A percentile compares a stretch with the other conserved stretches of the same genome.
phyloP scores from a whole-genome alignment of 2,797 vertebrate species.

The Todus mexicanus region DNA sequence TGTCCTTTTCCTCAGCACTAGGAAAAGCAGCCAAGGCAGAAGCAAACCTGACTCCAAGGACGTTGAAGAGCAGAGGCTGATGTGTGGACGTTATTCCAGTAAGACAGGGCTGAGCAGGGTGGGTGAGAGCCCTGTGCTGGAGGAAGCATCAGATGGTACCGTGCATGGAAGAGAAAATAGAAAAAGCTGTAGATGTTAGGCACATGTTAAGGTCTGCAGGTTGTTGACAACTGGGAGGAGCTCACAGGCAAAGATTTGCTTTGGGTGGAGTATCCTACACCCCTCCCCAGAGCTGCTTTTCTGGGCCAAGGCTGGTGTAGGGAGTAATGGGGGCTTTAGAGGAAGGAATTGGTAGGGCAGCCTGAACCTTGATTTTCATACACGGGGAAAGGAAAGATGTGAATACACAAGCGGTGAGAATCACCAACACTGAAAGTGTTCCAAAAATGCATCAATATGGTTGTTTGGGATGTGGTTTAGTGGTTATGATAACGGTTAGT shows the following conservation, averaged over 20 bases:
- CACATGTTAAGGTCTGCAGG: accelerated
- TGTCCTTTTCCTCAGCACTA: neutral
- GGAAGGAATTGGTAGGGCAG: neutral
- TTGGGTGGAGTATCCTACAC: neutral
- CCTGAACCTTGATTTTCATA: neutral
- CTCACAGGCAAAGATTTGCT: neutral
- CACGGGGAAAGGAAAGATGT: neutral
- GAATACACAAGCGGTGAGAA: neutral
- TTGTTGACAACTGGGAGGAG: neutral
- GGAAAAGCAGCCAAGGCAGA: neutral
- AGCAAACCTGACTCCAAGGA: neutral
- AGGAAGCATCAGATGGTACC: accelerated
- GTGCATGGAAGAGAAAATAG: neutral
- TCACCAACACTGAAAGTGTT: too few species aligned
- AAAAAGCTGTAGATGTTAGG: neutral
- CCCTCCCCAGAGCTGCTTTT: neutral
- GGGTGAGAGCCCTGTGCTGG: neutral
- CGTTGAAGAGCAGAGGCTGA: neutral
- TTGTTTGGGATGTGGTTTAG: too few species aligned
- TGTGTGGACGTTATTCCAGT: accelerated
- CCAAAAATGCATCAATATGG: too few species aligned
- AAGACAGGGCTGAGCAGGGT: neutral
- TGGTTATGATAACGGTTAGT: too few species aligned
- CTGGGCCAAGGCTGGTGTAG: neutral
- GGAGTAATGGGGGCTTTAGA: neutral